Conservation (phyloP, 2,113 vertebrate genomes). For the Dipodomys ordii region DNA sequence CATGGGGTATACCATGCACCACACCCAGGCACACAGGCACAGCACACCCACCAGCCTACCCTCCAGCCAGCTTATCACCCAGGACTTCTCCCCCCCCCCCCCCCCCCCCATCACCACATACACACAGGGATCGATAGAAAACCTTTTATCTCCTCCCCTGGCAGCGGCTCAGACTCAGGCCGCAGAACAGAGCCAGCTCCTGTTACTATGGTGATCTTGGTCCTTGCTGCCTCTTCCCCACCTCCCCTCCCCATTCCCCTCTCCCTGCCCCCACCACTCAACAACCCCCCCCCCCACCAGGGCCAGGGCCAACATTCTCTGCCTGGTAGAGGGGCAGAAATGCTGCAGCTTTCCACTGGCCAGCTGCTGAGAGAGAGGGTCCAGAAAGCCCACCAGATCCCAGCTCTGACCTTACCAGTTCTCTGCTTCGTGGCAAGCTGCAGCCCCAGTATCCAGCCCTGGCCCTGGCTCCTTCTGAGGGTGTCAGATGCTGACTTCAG, state of each 20-base stretch:
- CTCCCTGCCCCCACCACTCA: too few species aligned
- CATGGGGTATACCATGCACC: not conserved
- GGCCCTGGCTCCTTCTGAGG: not conserved
- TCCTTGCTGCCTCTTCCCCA: conserved; percentile 82
- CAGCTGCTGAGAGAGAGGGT: not conserved
- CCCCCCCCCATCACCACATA: too few species aligned
- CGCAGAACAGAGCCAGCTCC: conserved; percentile 85
- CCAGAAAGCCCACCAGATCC: not conserved
- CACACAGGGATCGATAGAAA: conserved; percentile 88
- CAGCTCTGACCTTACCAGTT: not conserved
- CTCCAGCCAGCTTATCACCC: conserved; percentile 82
- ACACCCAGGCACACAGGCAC: not conserved
- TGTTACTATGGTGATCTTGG: conserved; percentile 88
- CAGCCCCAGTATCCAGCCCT: not conserved
- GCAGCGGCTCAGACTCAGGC: conserved; percentile 82
- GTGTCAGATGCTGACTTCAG: not conserved
- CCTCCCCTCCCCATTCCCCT: not conserved
- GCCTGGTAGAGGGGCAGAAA: not conserved
- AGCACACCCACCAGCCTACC: not conserved
- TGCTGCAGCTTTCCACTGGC: not conserved
- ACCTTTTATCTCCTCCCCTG: conserved; percentile 89
- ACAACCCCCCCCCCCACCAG: not conserved
- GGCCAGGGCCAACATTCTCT: not conserved
- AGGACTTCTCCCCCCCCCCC: conserved; percentile 81
- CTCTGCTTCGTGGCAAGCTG: not conserved